phyloP scores from a whole-genome alignment of 2,797 vertebrate species.

The Argya squamiceps region DNA sequence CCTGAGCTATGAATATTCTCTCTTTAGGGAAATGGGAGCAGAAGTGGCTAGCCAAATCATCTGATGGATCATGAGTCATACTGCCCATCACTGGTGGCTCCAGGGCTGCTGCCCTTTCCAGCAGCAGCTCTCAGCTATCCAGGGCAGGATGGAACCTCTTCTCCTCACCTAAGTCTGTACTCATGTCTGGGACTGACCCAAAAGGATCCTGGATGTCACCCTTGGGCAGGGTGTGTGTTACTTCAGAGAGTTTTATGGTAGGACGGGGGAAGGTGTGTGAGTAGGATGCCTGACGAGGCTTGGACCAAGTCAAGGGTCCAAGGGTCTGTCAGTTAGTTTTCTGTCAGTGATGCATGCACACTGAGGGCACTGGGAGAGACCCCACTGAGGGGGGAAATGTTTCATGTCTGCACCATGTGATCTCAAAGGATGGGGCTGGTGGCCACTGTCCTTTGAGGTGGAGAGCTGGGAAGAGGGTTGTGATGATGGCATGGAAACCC shows the following conservation, averaged over 20 bases:
- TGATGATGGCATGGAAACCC: neutral
- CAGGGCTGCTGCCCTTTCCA: neutral
- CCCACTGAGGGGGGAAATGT: neutral
- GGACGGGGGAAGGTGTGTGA: accelerated
- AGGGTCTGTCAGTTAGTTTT: neutral
- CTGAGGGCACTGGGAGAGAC: neutral
- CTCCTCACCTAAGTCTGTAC: neutral
- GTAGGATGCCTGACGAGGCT: accelerated
- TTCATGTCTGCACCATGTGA: accelerated
- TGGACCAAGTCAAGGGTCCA: neutral
- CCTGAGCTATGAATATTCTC: neutral
- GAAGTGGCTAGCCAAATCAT: neutral
- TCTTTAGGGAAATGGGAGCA: neutral
- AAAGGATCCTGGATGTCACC: neutral
- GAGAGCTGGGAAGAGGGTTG: neutral
- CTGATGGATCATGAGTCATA: neutral
- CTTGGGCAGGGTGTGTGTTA: neutral
- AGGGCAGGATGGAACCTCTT: neutral
- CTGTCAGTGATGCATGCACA: neutral
- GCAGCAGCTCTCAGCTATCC: neutral
- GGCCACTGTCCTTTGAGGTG: neutral
- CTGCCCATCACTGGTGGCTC: neutral
- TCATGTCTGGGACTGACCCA: neutral
- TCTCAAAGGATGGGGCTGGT: neutral
- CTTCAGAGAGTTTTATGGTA: neutral